phyloP scores from a whole-genome alignment of 2,888 invertebrate species.

The Parascotia fuliginaria region DNA sequence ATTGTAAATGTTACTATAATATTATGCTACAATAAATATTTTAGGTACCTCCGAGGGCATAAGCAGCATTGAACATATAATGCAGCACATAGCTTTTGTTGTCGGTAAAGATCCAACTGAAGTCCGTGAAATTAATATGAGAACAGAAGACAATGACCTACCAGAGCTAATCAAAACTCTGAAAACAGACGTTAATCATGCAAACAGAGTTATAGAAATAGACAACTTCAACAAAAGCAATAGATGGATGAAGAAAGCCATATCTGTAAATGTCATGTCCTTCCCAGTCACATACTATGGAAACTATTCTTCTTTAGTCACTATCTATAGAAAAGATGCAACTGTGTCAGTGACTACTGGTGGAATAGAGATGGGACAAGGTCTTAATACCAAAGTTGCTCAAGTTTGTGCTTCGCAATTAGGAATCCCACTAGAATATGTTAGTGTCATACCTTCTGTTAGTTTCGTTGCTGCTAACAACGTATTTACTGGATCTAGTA shows the following conservation, averaged over 20 bases:
- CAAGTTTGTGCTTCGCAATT: constrained; percentile 91
- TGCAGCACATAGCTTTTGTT: constrained; percentile 88
- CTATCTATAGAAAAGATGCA: constrained; percentile 89
- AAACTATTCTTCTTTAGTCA: constrained; percentile 86
- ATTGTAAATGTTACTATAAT: too few species aligned
- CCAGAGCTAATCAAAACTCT: constrained; percentile 84
- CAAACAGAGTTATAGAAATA: constrained; percentile 77
- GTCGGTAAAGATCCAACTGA: constrained; percentile 85
- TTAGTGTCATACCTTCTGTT: constrained; percentile 87
- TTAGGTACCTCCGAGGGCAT: constrained; percentile 86
- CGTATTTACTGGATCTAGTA: constrained; percentile 87
- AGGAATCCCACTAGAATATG: constrained; percentile 87
- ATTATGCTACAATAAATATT: too few species aligned
- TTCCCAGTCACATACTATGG: constrained; percentile 86
- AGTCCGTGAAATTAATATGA: constrained; percentile 86
- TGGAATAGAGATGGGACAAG: constrained; percentile 92
- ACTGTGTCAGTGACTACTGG: constrained; percentile 89
- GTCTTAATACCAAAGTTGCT: constrained; percentile 91
- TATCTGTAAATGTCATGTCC: constrained; percentile 88
- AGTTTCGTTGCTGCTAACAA: constrained; percentile 87
- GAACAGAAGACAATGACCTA: constrained; percentile 69
- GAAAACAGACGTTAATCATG: constrained; percentile 83
- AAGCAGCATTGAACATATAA: constrained; percentile 86
- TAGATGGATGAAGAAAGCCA: constrained; percentile 91
- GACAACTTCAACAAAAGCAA: constrained; percentile 87